These are phyloP conservation scores for Melanerpes aurifrons DNA, from an alignment of 2,113 vertebrate genomes.

Conservation along the genomic window DNA sequence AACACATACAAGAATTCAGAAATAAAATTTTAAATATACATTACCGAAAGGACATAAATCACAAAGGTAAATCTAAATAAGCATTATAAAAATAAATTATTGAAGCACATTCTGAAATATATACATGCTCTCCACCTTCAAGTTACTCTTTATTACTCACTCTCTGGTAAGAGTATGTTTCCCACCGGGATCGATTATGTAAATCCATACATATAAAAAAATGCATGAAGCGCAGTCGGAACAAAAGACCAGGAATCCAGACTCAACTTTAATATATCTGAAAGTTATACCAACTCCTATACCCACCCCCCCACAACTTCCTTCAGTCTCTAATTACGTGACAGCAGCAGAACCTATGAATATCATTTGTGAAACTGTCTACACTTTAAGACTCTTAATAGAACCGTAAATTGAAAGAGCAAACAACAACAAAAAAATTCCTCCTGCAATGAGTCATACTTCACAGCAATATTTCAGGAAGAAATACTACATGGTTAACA, in stretches of 20 bases:
- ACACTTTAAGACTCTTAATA: conserved; percentile 28
- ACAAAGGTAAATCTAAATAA: conserved; percentile 56
- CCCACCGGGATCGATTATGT: conserved; percentile 46
- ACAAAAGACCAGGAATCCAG: conserved; percentile 26
- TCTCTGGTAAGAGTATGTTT: conserved; percentile 54
- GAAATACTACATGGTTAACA: conserved; percentile 23
- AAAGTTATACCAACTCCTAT: background rate
- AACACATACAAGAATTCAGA: background rate
- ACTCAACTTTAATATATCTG: conserved; percentile 13
- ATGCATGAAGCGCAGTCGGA: conserved; percentile 9
- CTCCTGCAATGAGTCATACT: background rate
- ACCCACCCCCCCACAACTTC: background rate
- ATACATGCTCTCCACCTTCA: conserved; percentile 32
- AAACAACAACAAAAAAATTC: background rate
- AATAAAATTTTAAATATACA: conserved; percentile 50
- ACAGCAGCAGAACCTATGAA: conserved; percentile 16
- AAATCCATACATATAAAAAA: conserved; percentile 51
- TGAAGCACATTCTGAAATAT: conserved; percentile 44
- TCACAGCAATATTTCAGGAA: background rate
- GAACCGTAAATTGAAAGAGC: conserved; percentile 14
- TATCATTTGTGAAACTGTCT: conserved; percentile 29
- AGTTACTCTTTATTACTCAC: conserved; percentile 62
- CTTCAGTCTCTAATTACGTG: background rate
- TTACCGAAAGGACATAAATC: background rate
- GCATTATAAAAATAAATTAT: conserved; percentile 55